Conservation (phyloP, 2,797 vertebrate genomes). For the Hyperoplus lanceolatus region DNA sequence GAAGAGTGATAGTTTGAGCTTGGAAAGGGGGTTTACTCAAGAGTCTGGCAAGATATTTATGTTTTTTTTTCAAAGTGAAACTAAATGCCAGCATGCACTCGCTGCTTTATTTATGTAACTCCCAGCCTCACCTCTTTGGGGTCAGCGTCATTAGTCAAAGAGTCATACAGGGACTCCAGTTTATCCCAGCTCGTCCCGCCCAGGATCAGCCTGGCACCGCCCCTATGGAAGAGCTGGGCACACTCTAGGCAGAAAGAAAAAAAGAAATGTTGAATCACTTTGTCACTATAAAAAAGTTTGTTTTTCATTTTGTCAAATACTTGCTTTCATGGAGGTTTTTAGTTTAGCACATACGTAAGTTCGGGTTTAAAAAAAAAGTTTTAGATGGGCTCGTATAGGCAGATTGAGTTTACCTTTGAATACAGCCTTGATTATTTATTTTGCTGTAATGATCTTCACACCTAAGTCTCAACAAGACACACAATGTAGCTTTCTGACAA, state of each 20-base stretch:
- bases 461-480: too few relatives aligned
- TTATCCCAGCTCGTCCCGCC: constrained; percentile 94
- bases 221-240: constrained; percentile 90
- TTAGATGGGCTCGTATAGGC: too few relatives aligned
- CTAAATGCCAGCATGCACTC: neutral
- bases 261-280: neutral
- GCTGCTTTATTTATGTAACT: neutral
- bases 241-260: constrained; percentile 85
- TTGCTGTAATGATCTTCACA: too few relatives aligned
- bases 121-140: constrained; percentile 87
- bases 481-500: too few relatives aligned
- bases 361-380: too few relatives aligned
- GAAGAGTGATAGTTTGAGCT: constrained; percentile 15
- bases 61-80: neutral
- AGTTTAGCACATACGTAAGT: neutral
- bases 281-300: neutral
- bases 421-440: too few relatives aligned
- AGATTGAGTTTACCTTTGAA: too few relatives aligned
- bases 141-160: constrained; percentile 88
- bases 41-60: constrained; percentile 12
- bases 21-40: constrained; percentile 10
- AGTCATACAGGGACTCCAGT: constrained; percentile 90
- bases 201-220: constrained; percentile 92
- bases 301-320: neutral
- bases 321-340: neutral